Evolutionary conservation across 2,113 vertebrate species (phyloP).

Genomic region (Pipra filicauda): DNA sequence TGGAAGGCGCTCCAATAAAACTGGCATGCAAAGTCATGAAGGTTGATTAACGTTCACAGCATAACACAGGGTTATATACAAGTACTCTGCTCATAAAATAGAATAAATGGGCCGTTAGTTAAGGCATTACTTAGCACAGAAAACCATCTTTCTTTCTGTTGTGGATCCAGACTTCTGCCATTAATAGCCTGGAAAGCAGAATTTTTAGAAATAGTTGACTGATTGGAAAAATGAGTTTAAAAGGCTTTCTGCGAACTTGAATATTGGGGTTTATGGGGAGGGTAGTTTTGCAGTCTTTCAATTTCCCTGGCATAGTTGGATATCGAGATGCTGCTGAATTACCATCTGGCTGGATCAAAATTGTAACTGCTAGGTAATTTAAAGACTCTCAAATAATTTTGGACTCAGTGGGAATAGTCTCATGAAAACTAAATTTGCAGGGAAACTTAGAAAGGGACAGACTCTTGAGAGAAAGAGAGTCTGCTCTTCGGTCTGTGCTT

Average conservation of each 20-base stretch:
- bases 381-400: background rate
- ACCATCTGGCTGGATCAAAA: background rate
- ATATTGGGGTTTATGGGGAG: background rate
- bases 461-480: background rate
- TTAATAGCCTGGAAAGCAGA: background rate
- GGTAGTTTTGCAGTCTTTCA: background rate
- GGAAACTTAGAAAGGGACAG: background rate
- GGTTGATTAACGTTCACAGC: conserved; percentile 3
- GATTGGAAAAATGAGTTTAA: background rate
- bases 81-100: background rate
- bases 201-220: background rate
- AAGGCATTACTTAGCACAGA: background rate
- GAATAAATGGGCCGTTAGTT: background rate
- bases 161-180: background rate
- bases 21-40: background rate
- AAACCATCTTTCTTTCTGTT: background rate
- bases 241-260: background rate
- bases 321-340: background rate
- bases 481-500: background rate
- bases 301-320: background rate
- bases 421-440: background rate
- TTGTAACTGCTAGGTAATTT: background rate
- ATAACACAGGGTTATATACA: background rate
- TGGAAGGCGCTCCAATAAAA: background rate
- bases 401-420: background rate